Conservation (phyloP, 2,888 invertebrate species). For the Ptychoptera contaminata region DNA sequence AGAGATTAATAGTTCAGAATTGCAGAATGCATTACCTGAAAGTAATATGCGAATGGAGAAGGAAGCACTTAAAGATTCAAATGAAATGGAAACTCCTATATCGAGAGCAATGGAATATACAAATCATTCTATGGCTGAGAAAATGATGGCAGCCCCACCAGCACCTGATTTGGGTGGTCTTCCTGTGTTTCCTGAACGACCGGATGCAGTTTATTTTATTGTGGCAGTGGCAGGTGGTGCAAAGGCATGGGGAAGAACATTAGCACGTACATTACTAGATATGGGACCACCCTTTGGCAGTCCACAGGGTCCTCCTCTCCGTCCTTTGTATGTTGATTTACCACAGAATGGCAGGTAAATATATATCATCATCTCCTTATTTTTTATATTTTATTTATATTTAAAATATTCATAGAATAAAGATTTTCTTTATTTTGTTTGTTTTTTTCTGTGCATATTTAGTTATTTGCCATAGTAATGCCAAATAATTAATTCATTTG, state of each 20-base stretch:
- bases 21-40: too few species aligned
- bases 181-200: slow-evolving; percentile 16
- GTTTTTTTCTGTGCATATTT: too few species aligned
- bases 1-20: too few species aligned
- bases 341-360: slow-evolving; percentile 18
- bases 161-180: slow-evolving; percentile 6
- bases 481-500: too few species aligned
- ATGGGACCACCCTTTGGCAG: slow-evolving; percentile 19
- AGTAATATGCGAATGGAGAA: too few species aligned
- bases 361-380: not conserved
- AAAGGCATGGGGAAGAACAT: slow-evolving; percentile 16
- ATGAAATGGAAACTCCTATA: too few species aligned
- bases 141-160: not conserved
- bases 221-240: slow-evolving; percentile 19
- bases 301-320: slow-evolving; percentile 16
- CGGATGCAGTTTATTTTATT: slow-evolving; percentile 18
- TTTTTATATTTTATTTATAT: too few species aligned
- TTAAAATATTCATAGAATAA: too few species aligned
- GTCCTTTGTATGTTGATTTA: slow-evolving; percentile 17
- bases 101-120: too few species aligned
- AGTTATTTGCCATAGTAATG: too few species aligned
- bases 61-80: too few species aligned
- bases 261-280: slow-evolving; percentile 16
- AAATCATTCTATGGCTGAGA: not conserved
- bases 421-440: not conserved